Evolutionary conservation across 1,140 invertebrate genomes (phyloP).

Genomic region (Xylocopa sonorina): DNA sequence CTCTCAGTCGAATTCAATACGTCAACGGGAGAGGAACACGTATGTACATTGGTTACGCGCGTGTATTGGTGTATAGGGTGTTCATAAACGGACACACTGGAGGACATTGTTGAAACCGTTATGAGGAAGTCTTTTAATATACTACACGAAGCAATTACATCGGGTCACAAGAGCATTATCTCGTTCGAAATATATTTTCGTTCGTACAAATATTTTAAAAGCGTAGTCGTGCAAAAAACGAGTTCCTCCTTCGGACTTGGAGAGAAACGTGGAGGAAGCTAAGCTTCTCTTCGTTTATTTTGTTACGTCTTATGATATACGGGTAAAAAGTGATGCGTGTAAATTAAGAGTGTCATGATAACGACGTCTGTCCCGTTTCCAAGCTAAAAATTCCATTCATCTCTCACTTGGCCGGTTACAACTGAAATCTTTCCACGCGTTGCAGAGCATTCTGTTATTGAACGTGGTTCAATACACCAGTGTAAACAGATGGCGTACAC

Average conservation of each 20-base stretch:
- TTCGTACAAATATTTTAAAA: too few species aligned
- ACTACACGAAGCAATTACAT: background rate
- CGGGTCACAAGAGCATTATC: background rate
- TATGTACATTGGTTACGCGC: background rate
- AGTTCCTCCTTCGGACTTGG: too few species aligned
- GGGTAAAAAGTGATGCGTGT: background rate
- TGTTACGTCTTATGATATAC: background rate
- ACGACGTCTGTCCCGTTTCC: background rate
- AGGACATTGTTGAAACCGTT: background rate
- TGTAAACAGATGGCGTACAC: background rate
- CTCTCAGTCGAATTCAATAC: slow-evolving; percentile 63
- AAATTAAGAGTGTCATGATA: background rate
- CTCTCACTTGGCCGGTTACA: background rate
- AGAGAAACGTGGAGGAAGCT: too few species aligned
- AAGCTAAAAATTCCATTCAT: background rate
- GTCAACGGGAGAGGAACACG: slow-evolving; percentile 13
- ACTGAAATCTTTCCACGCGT: background rate
- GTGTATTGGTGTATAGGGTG: background rate
- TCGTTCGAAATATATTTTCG: background rate
- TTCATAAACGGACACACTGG: slow-evolving; percentile 10
- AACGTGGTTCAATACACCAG: background rate
- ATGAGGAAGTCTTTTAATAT: background rate
- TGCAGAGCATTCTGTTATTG: background rate
- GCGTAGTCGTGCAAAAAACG: too few species aligned
- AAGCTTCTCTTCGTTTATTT: too few species aligned